phyloP scores from a whole-genome alignment of 2,888 invertebrate genomes.

The Phyllotreta cruciferae region DNA sequence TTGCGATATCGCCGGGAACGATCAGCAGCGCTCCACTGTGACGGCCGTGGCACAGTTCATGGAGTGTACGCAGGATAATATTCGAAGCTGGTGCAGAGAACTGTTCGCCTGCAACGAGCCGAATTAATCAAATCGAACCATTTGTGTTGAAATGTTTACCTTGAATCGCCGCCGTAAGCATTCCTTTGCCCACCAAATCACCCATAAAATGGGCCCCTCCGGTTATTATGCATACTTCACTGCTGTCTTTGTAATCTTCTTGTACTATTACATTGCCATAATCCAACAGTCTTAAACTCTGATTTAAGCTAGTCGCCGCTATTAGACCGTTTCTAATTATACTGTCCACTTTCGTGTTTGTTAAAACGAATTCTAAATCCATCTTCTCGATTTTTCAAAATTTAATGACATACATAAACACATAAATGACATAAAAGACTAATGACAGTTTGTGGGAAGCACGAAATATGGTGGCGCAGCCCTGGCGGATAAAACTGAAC shows the following conservation, averaged over 20 bases:
- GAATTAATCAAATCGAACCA: too few species aligned
- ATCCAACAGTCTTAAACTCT: conserved; percentile 52
- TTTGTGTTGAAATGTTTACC: conserved; percentile 64
- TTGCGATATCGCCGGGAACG: conserved; percentile 80
- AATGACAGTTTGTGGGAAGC: too few species aligned
- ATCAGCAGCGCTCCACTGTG: conserved; percentile 74
- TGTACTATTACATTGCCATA: conserved; percentile 55
- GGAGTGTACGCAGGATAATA: conserved; percentile 52
- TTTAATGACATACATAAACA: too few species aligned
- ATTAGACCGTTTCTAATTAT: conserved; percentile 30
- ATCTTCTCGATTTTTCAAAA: too few species aligned
- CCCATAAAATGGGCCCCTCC: conserved; percentile 71
- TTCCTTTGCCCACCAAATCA: conserved; percentile 72
- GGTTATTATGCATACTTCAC: conserved; percentile 67
- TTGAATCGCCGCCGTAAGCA: conserved; percentile 79
- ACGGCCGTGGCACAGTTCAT: conserved; percentile 52
- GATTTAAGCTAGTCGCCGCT: conserved; percentile 43
- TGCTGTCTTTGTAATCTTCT: conserved; percentile 50
- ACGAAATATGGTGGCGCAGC: too few species aligned
- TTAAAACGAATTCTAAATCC: too few species aligned
- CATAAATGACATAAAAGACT: too few species aligned
- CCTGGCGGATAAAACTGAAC: too few species aligned
- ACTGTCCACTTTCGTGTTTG: too few species aligned
- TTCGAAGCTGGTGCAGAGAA: conserved; percentile 50
- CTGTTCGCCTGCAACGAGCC: conserved; percentile 56